These are phyloP conservation scores for Asbolus verrucosus DNA, from an alignment of 1,140 invertebrate genomes.

Conservation along the genomic window DNA sequence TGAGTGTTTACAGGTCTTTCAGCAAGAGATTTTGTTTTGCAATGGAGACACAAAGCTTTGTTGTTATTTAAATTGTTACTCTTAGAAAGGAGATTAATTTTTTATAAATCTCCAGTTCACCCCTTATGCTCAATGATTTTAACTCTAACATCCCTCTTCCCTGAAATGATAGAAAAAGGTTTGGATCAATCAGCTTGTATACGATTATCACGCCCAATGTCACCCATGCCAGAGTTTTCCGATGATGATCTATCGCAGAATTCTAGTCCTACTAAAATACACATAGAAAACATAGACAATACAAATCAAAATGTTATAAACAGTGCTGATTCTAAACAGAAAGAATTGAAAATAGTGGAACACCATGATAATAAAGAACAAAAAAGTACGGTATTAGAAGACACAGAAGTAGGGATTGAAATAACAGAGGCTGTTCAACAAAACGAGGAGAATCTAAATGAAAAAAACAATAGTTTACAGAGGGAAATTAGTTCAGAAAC, in stretches of 20 bases:
- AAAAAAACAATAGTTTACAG: conserved; percentile 67
- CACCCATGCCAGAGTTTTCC: conserved; percentile 78
- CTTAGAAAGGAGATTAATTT: conserved; percentile 90
- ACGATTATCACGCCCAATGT: conserved; percentile 81
- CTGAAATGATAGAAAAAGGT: conserved; percentile 90
- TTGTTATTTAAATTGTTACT: conserved; percentile 94
- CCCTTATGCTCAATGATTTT: conserved; percentile 88
- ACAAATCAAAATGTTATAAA: conserved; percentile 13
- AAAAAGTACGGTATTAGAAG: conserved; percentile 2
- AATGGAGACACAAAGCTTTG: conserved; percentile 93
- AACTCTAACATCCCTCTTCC: conserved; percentile 90
- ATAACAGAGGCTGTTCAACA: conserved; percentile 39
- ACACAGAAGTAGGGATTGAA: conserved; percentile 45
- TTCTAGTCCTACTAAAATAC: conserved; percentile 52
- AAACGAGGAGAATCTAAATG: conserved; percentile 17
- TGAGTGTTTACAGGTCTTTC: conserved; percentile 77
- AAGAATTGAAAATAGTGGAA: conserved; percentile 24
- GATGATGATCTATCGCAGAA: conserved; percentile 66
- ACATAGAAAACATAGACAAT: conserved; percentile 41
- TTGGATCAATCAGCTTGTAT: conserved; percentile 85
- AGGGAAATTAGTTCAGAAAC: conserved; percentile 74
- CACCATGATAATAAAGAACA: neutral
- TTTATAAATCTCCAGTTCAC: conserved; percentile 94
- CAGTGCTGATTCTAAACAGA: conserved; percentile 7
- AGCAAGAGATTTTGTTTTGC: conserved; percentile 81